A percentile compares a stretch with the other conserved stretches of the same genome.
These are phyloP conservation scores for Drosophila mulleri DNA, from an alignment of 2,888 invertebrate genomes.

Conservation along the genomic window DNA sequence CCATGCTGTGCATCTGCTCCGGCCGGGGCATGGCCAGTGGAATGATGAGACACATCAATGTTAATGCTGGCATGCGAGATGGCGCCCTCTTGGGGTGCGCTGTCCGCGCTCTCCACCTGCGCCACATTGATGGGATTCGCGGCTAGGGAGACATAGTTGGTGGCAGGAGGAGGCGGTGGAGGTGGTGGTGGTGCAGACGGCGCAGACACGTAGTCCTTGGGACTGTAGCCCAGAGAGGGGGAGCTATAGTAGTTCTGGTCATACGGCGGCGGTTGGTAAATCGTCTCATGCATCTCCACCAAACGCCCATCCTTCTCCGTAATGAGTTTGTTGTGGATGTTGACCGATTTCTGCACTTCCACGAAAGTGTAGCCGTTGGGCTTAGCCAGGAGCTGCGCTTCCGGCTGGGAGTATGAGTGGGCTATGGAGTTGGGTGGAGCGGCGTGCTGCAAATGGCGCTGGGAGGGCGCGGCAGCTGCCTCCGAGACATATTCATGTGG, in stretches of 20 bases:
- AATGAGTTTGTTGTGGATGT: conserved; percentile 84
- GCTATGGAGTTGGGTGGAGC: conserved; percentile 14
- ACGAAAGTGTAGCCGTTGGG: conserved; percentile 86
- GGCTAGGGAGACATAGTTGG: conserved; percentile 68
- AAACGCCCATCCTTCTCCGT: conserved; percentile 82
- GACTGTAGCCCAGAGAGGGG: conserved; percentile 26
- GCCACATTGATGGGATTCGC: conserved; percentile 77
- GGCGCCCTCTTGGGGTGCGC: conserved; percentile 58
- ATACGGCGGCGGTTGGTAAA: conserved; percentile 70
- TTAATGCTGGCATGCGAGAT: conserved; percentile 44
- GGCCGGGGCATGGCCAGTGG: not conserved
- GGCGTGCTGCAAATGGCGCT: conserved; percentile 50
- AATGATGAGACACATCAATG: conserved; percentile 28
- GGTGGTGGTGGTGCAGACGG: conserved; percentile 8
- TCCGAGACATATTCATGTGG: conserved; percentile 76
- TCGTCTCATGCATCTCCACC: conserved; percentile 83
- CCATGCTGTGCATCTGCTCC: not conserved
- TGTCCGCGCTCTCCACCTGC: conserved; percentile 57
- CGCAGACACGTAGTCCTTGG: conserved; percentile 36
- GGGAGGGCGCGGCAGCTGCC: conserved; percentile 62
- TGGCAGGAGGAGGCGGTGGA: conserved; percentile 7
- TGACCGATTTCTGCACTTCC: conserved; percentile 88
- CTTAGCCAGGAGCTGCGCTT: conserved; percentile 44
- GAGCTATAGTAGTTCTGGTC: conserved; percentile 35
- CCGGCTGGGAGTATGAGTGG: conserved; percentile 8